Base-by-base conservation (phyloP, 2,113 vertebrate species). In the Ciconia boyciana region DNA sequence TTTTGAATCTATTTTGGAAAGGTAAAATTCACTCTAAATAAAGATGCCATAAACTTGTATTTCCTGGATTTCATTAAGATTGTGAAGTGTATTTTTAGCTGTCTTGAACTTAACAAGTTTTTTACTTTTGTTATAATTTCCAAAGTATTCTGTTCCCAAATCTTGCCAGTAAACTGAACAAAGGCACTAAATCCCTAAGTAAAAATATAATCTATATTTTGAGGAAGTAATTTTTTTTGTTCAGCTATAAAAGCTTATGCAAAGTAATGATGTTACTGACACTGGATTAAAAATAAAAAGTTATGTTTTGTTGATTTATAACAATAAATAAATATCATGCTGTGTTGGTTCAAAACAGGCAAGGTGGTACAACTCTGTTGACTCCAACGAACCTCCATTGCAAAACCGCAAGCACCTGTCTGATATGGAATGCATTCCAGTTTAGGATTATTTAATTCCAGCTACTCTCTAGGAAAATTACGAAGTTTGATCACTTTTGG, bases 321-420 rank as follows among this genome's bases (percentile, higher is more conserved):
- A 28, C 7, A 62, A 57, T 39, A 78, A 62, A 55, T n/a, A 60
- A 52, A 48, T 9, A 83, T 5, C 7, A 44, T 46, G 49, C 11
- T 22, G 0, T 62, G 6, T 54, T 74, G 9, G 19, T 51, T 60
- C 11, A 64, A 62, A 84, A 43, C 1, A 3, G 4, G 0, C 6
- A 83, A 79, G 15, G 24, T 36, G 4, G 12, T 62, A 75, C 11
- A 68, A 28, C 6, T 55, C 29, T 61, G 7, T 9, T 55, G 68
- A 74, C 10, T 41, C 22, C 49, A 25, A 74, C 29, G 13, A 90
- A 28, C 7, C 16, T 49, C 14, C 15, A 36, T 22, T 32, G 16
- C 13, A 61, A 76, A 89, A 76, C 24, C 3, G 0, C n/a, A 84
- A 83, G 3, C 6, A 32, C 4, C 8, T 68, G 2, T n/a, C 43